Evolutionary conservation across 2,888 invertebrate species (phyloP), one percentile per base, ranked within the genome.

Genomic region (Blera fallax): DNA sequence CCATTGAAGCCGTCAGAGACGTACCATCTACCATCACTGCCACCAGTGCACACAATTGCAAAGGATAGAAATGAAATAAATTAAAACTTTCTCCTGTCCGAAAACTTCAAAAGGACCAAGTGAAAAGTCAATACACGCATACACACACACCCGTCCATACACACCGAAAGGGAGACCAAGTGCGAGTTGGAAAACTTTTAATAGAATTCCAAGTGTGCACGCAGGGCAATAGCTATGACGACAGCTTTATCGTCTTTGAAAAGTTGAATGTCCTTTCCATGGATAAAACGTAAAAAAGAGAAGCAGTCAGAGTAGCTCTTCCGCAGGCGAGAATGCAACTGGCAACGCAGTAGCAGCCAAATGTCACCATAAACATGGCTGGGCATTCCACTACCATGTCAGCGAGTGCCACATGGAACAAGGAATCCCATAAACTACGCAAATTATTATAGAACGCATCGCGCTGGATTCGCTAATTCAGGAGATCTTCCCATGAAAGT

Each of bases 191-290:
- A 70, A 58, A 84, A 84, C 74, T 84, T 84, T 84, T 84, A 84
- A 84, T 80, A 84, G 74, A 84, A 84, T 84, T 79, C 82, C 74
- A 74, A 79, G 84, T 79, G 69, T 69, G 34, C 50, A 84, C 74
- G 80, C 79, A 83, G 72, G 54, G 50, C 67, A 48, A 65, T 60
- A 52, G 29, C 70, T 32, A 52, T 29, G 32, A 16, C 50, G 50
- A 60, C 65, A 65, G 45, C 64, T 60, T 65, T 77, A 54, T 34
- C 60, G 60, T 83, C 62, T 43, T 78, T 78, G 54, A 62, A 64
- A 74, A 73, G 85, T 85, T 85, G 85, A 85, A 85, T 77, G 81
- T 67, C 77, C 72, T 76, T 67, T 54, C 43, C 14, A 58, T 45
- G 32, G 70, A 52, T 32, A 14, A 37, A 45, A 40, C 43, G 43